phyloP scores from a whole-genome alignment of 2,113 vertebrate species.

The Caloenas nicobarica region DNA sequence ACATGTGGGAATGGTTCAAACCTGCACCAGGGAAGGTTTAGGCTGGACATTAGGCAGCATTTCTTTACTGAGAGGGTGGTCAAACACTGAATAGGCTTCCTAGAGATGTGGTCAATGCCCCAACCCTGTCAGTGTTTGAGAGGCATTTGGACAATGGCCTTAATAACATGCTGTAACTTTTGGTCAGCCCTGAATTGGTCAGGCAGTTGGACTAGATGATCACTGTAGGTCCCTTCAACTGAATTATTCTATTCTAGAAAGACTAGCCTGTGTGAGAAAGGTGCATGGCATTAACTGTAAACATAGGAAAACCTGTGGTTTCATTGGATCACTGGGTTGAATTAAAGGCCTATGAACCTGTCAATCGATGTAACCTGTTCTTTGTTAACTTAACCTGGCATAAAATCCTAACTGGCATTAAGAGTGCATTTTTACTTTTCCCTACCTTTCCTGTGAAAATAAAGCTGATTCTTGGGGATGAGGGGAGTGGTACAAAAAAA shows the following conservation, averaged over 20 bases:
- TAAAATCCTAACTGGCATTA: not conserved
- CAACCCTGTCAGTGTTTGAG: too few relatives aligned
- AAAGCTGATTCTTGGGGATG: not conserved
- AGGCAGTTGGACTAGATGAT: not conserved
- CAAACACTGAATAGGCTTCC: not conserved
- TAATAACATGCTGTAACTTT: not conserved
- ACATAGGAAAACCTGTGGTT: not conserved
- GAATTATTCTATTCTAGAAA: not conserved
- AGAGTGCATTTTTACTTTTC: not conserved
- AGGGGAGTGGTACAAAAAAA: not conserved
- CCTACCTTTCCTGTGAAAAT: not conserved
- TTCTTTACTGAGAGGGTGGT: not conserved
- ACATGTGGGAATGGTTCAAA: not conserved
- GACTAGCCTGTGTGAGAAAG: not conserved
- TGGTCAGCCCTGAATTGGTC: not conserved
- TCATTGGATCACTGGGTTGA: not conserved
- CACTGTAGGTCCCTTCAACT: not conserved
- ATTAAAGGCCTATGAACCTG: not conserved
- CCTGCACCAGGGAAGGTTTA: not conserved
- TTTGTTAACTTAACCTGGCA: not conserved
- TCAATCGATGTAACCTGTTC: not conserved
- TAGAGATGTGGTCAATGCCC: rapidly evolving
- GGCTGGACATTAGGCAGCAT: not conserved
- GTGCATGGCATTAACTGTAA: not conserved
- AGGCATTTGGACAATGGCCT: not conserved